Evolutionary conservation across 64 coral and sea anemone species (phyloP).

Genomic region (Astreopora myriophthalma): DNA sequence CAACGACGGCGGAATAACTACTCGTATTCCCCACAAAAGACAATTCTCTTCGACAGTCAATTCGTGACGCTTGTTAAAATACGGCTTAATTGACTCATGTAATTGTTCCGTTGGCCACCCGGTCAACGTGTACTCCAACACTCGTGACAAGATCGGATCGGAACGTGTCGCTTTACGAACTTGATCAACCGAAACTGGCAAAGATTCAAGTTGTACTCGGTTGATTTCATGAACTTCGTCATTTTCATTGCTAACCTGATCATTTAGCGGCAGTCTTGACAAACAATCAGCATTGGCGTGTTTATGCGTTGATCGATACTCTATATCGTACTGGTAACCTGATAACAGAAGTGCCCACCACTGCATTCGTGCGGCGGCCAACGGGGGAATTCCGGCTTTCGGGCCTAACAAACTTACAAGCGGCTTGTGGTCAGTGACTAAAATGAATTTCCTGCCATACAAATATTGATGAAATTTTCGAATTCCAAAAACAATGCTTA

Average conservation of each 20-base stretch:
- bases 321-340: not conserved
- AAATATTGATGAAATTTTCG: slow-evolving; percentile 48
- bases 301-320: not conserved
- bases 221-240: not conserved
- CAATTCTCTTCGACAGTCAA: slow-evolving; percentile 43
- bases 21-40: slow-evolving; percentile 45
- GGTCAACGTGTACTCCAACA: slow-evolving; percentile 32
- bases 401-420: no score
- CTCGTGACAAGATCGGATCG: slow-evolving; percentile 2
- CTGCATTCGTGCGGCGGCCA: not conserved
- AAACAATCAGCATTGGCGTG: not conserved
- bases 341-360: not conserved
- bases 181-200: slow-evolving; percentile 11
- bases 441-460: slow-evolving; percentile 21
- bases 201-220: slow-evolving; percentile 24
- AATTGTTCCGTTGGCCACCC: slow-evolving; percentile 12
- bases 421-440: slow-evolving; percentile 16
- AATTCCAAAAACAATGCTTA: slow-evolving; percentile 24
- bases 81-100: not conserved
- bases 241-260: no score
- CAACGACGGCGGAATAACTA: slow-evolving; percentile 17
- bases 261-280: no score
- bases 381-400: not conserved
- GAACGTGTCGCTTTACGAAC: slow-evolving; percentile 35
- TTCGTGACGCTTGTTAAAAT: slow-evolving; percentile 62